Evolutionary conservation across 2,888 invertebrate genomes (phyloP), one percentile per base, ranked within the genome.

Genomic region (Oligia fasciuncula): DNA sequence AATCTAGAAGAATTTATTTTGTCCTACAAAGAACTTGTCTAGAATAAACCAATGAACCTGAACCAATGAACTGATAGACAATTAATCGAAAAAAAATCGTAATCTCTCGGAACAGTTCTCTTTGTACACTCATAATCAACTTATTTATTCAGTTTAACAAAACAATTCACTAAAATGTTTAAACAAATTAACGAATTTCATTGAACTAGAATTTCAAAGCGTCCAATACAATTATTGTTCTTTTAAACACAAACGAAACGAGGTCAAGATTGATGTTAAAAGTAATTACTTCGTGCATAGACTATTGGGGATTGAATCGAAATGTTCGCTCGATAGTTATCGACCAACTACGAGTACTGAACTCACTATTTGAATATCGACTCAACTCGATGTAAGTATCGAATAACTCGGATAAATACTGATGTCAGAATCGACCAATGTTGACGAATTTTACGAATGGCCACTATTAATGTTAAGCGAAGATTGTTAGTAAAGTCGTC

Each of bases 241-340:
- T 87, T 89, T 86, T 88, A 85, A 86, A 81, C 82, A 77, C 85
- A 80, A 86, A 86, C 72, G 73, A 81, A 87, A 86, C 68, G 79
- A 82, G 89, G 88, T 81, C 87, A 86, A 91, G 92, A 91, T 91
- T 91, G 91, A 92, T 92, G 90, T 89, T 88, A 87, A 83, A 90
- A 89, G 91, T 92, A 91, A 92, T 92, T 92, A 92, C 89, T 89
- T 89, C 88, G 87, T 87, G 90, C 89, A 89, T 87, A 89, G 88
- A 87, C 87, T 86, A 86, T 87, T 83, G 88, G 85, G 86, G 85
- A 79, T 89, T 87, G 88, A 90, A 80, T 88, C 87, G 75, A 84
- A 86, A 87, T 89, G 84, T 86, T 79, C 81, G 62, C 51, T 43
- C 71, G 72, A 81, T 81, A 82, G 80, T 84, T 74, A 79, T 72